A percentile compares a stretch with the other conserved stretches of the same genome.
phyloP scores from a whole-genome alignment of 2,888 invertebrate species.

The Lasioglossum oenotherae region DNA sequence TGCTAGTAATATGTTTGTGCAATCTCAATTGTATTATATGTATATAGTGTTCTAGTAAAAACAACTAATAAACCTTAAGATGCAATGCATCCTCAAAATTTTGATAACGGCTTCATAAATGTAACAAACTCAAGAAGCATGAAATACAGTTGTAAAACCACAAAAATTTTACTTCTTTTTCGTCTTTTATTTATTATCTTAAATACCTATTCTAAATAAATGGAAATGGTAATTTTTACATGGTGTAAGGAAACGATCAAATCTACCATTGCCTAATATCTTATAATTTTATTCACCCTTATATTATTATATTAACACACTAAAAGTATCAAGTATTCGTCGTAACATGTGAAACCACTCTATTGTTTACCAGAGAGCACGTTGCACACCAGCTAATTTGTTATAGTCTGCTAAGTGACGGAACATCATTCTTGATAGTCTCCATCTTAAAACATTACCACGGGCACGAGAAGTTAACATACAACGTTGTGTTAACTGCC shows the following conservation, averaged over 20 bases:
- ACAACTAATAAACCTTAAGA: too few relatives aligned
- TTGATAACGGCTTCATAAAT: not conserved
- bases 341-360: not conserved
- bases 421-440: constrained; percentile 96
- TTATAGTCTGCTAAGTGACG: constrained; percentile 97
- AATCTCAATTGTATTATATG: too few relatives aligned
- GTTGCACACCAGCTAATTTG: constrained; percentile 94
- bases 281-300: constrained; percentile 14
- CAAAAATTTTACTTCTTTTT: not conserved
- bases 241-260: not conserved
- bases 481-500: constrained; percentile 91
- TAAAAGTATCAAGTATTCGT: too few relatives aligned
- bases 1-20: too few relatives aligned
- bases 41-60: too few relatives aligned
- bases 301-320: not conserved
- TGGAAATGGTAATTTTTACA: not conserved
- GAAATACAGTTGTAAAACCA: not conserved
- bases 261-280: not conserved
- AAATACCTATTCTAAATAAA: not conserved
- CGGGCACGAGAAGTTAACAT: constrained; percentile 94
- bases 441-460: constrained; percentile 92
- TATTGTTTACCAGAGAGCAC: constrained; percentile 94
- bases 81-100: not conserved
- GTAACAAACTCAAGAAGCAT: not conserved
- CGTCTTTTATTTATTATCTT: not conserved